These are phyloP conservation scores for Bombus cullumanus DNA, from an alignment of 1,140 invertebrate genomes.

Conservation along the genomic window DNA sequence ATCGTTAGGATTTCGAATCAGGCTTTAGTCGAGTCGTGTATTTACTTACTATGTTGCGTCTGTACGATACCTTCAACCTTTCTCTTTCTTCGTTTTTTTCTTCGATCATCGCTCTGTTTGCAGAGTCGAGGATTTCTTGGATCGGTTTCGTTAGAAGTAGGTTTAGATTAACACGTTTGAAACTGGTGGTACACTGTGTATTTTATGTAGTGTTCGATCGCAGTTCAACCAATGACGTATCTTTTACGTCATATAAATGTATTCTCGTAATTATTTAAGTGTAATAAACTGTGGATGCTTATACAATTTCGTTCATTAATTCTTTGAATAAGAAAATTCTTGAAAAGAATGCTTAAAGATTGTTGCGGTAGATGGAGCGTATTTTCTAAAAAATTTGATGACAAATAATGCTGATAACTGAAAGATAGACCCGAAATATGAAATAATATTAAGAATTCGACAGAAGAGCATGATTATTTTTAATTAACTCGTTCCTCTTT, in stretches of 20 bases:
- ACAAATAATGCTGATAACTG: neutral
- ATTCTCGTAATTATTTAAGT: too few species aligned
- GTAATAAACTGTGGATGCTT: too few species aligned
- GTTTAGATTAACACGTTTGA: neutral
- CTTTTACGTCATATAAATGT: too few species aligned
- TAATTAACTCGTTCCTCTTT: neutral
- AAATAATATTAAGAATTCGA: neutral
- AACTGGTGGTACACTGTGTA: neutral
- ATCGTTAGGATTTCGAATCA: slow-evolving; percentile 2
- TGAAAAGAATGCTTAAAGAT: neutral
- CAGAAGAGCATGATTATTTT: slow-evolving; percentile 1
- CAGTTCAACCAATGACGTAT: too few species aligned
- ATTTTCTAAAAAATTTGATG: neutral
- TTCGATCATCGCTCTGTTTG: neutral
- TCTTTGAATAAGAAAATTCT: too few species aligned
- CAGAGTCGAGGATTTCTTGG: neutral
- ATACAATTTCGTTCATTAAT: neutral
- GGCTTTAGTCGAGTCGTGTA: slow-evolving; percentile 1
- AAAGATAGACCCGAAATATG: too few species aligned
- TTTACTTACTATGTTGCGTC: neutral
- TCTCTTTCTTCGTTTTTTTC: too few species aligned
- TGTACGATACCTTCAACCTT: neutral
- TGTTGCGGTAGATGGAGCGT: neutral
- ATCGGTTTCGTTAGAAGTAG: neutral
- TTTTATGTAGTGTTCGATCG: neutral